Base-by-base conservation (phyloP, 2,888 invertebrate species). In the Parochlus steinenii region DNA sequence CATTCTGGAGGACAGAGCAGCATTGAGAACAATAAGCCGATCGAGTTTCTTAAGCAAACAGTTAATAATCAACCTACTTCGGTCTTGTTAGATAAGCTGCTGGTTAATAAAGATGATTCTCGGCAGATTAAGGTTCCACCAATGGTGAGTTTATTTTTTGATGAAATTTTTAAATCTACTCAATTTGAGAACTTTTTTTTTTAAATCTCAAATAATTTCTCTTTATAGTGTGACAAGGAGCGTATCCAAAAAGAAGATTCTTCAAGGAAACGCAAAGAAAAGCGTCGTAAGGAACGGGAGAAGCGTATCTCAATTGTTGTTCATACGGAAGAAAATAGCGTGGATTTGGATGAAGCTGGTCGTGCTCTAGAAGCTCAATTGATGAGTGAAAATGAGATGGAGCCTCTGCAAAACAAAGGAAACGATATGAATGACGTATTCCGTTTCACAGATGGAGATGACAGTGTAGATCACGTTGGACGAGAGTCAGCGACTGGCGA, bases 291-390 rank as follows among this genome's bases (percentile, higher is more conserved):
- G 48, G 73, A 72, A 44, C 70, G 69, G 41, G 62, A 66, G 46
- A 66, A 67, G 39, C 64, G 64, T 43, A 48, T 54, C 3, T 51
- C 28, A 11, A 27, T 38, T n/a, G 53, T 65, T 14, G 39, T 55
- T 10, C 68, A 68, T 44, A 71, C 74, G 6, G 80, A 80, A 48
- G 80, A 81, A 37, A 80, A 79, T 47, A 81, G 81, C 47, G 70
- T 81, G 38, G 82, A 85, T 49, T 67, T 81, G 43, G 78, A 75
- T 44, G 82, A 81, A 49, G 79, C 81, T 11, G 80, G 82, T 36
- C 74, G 81, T 48, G 81, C 80, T 25, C 67, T 82, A 31, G 85
- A 83, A 58, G 82, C 80, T 3, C 76, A 80, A 45, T 67, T 82
- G 18, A 70, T 81, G 57, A 77, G 76, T 33, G 71, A 79, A 45